A percentile compares a stretch with the other conserved stretches of the same genome.
phyloP scores from a whole-genome alignment of 2,797 vertebrate species.

The Nyctalus aviator region DNA sequence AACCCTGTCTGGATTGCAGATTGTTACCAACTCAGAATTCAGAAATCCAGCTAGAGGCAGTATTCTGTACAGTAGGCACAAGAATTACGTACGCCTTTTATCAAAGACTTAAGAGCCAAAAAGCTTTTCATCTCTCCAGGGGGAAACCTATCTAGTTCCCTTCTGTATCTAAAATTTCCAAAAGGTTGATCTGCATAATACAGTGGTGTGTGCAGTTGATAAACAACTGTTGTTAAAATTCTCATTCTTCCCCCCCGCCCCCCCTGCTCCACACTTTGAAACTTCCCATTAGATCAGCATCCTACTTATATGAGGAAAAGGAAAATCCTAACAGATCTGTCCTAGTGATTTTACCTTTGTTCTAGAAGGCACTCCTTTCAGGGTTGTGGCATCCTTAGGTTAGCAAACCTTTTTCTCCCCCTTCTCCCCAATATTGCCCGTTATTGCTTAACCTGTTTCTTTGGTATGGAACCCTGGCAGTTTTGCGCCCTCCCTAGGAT shows the following conservation, averaged over 20 bases:
- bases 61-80: constrained; percentile 88
- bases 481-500: constrained; percentile 83
- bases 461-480: constrained; percentile 86
- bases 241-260: neutral
- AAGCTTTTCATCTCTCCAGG: constrained; percentile 85
- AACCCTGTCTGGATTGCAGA: constrained; percentile 81
- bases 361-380: constrained; percentile 83
- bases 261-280: constrained; percentile 65
- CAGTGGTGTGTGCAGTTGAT: constrained; percentile 86
- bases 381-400: constrained; percentile 84
- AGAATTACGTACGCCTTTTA: constrained; percentile 84
- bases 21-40: constrained; percentile 80
- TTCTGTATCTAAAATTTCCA: constrained; percentile 85
- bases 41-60: constrained; percentile 85
- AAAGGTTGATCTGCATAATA: constrained; percentile 84
- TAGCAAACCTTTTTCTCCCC: constrained; percentile 64
- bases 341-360: constrained; percentile 74
- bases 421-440: constrained; percentile 59
- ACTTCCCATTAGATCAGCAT: constrained; percentile 77
- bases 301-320: constrained; percentile 72
- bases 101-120: constrained; percentile 84
- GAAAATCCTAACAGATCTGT: constrained; percentile 79
- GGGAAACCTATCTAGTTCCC: constrained; percentile 82
- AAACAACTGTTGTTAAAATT: constrained; percentile 85
- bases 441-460: constrained; percentile 81